Percentiles rank a stretch among this genome's conserved stretches.
Evolutionary conservation across 2,113 vertebrate species (phyloP).

Genomic region (Nerophis ophidion): DNA sequence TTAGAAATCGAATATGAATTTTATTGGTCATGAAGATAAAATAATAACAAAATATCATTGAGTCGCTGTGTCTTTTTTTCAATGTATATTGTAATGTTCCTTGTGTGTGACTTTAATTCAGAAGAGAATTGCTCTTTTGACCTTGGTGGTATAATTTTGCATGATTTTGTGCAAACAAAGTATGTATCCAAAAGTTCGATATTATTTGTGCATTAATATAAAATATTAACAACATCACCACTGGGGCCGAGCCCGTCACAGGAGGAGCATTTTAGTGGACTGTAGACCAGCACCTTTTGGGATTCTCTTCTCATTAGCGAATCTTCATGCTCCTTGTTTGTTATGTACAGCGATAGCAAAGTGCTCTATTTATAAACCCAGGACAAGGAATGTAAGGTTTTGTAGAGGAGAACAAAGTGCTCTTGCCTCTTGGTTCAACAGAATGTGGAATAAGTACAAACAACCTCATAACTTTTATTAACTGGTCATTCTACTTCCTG

Average conservation of each 20-base stretch:
- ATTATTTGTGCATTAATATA: background rate
- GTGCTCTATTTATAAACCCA: slow-evolving; percentile 60
- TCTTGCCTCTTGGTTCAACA: slow-evolving; percentile 18
- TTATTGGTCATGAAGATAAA: slow-evolving; percentile 45
- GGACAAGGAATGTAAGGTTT: slow-evolving; percentile 10
- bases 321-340: slow-evolving; percentile 34
- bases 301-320: slow-evolving; percentile 44
- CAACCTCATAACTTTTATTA: slow-evolving; percentile 10
- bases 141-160: background rate
- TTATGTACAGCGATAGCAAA: slow-evolving; percentile 49
- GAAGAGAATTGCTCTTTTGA: background rate
- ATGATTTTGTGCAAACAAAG: background rate
- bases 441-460: slow-evolving; percentile 23
- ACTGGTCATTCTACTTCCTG: slow-evolving; percentile 3
- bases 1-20: slow-evolving; percentile 38
- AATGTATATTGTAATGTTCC: background rate
- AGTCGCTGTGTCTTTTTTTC: slow-evolving; percentile 34
- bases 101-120: background rate
- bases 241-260: slow-evolving; percentile 23
- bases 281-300: slow-evolving; percentile 24
- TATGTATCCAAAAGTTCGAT: background rate
- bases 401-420: slow-evolving; percentile 18
- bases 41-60: slow-evolving; percentile 50
- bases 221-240: slow-evolving; percentile 6
- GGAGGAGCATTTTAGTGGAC: slow-evolving; percentile 20